Conservation (phyloP, 2,888 invertebrate species). For the Anorthoa munda region DNA sequence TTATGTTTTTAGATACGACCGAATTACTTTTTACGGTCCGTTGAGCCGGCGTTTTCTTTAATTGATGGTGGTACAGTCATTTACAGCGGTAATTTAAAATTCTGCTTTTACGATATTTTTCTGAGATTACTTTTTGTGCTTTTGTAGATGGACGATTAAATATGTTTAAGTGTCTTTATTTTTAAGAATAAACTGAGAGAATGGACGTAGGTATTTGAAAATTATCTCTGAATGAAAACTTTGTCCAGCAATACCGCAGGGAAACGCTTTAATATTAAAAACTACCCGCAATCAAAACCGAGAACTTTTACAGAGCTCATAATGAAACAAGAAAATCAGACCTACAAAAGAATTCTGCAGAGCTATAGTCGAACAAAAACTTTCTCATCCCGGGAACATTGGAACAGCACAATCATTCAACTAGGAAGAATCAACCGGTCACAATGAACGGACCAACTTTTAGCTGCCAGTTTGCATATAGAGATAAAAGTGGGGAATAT, state of each 20-base stretch:
- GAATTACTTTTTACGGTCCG: slow-evolving; percentile 68
- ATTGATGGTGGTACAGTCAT: slow-evolving; percentile 61
- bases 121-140: slow-evolving; percentile 37
- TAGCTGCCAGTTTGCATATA: slow-evolving; percentile 91
- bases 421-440: slow-evolving; percentile 87
- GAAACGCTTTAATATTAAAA: slow-evolving; percentile 51
- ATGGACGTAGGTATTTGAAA: neutral
- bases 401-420: slow-evolving; percentile 90
- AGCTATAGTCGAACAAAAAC: slow-evolving; percentile 83
- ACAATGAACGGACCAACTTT: slow-evolving; percentile 89
- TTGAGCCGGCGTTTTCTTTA: slow-evolving; percentile 60
- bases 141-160: slow-evolving; percentile 7
- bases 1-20: slow-evolving; percentile 68
- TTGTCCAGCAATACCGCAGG: neutral
- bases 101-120: slow-evolving; percentile 37
- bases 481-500: slow-evolving; percentile 91
- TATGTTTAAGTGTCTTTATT: neutral
- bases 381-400: slow-evolving; percentile 83
- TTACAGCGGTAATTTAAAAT: slow-evolving; percentile 58
- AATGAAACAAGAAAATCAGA: slow-evolving; percentile 75
- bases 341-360: slow-evolving; percentile 80
- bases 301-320: slow-evolving; percentile 58
- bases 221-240: slow-evolving; percentile 25
- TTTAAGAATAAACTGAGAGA: neutral
- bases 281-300: slow-evolving; percentile 56